Evolutionary conservation across 1,140 invertebrate genomes (phyloP), one percentile per base, ranked within the genome.

Genomic region (Drosophila sp.): DNA sequence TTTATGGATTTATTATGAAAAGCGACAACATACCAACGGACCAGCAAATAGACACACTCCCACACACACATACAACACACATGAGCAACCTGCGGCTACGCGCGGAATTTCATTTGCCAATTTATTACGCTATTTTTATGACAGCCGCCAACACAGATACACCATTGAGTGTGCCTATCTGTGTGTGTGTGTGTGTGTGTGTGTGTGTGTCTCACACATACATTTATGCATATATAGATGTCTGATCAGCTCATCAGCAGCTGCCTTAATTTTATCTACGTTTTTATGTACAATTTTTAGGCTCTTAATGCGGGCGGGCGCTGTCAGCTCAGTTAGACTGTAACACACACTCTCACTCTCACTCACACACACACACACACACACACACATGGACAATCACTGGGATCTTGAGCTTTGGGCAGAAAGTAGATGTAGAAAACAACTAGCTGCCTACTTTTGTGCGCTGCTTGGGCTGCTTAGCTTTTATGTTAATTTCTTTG

Each of bases 1-100:
- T 86, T 86, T 86, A 87, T 86, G 82, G 82, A 86, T 86, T 86
- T 86, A 87, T 86, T 81, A 86, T 86, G 75, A 87, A 82, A 87
- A 82, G 72, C 78, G 70, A 75, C 67, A 77, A 77, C 54, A 64
- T 34, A 77, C n/a, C n/a, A n/a, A n/a, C n/a, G n/a, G n/a, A n/a
- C n/a, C n/a, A n/a, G n/a, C 59, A 58, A 40, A 29, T 53, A 56
- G 45, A 40, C 59, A 38, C 36, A 48, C 56, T 61, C 27, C 43
- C 43, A 43, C 16, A 36, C 21, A 25, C 0, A 40, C 14, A 40
- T 46, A 48, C 46, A 78, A 38, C 66, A 27, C 27, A 36, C 58
- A 40, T 40, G 63, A 65, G 64, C 76, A 86, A 84, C 78, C 74
- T 84, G 81, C 70, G 57, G 76, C 64, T 79, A 72, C 59, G 72